Base-by-base conservation (phyloP, 1,140 invertebrate genomes). In the Lepidostoma basale region DNA sequence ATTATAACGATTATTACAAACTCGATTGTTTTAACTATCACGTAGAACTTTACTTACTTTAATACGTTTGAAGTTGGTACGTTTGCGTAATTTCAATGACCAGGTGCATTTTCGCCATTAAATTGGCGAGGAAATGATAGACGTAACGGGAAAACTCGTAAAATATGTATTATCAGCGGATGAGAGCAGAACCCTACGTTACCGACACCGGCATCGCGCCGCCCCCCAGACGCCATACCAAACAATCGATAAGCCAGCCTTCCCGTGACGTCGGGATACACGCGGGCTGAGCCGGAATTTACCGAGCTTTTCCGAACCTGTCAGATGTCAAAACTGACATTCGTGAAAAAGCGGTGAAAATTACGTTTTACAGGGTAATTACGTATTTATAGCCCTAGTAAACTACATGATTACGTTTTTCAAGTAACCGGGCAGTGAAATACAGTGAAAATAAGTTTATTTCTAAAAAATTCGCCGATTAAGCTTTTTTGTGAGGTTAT, bases 301-400 rank as follows among this genome's bases (percentile, higher is more conserved):
- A 12, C 67, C 67, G 67, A 69, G 5, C 26, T 6, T 12, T 20
- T 9, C 28, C 63, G 59, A 69, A 30, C 14, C 56, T 36, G 68
- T 54, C 71, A 73, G 71, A 68, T 73, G 71, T 73, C 71, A 73
- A 73, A 73, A 62, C 63, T 73, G 71, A 73, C 71, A 69, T 67
- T 67, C 63, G 45, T 39, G 45, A 65, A 45, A 68, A 66, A 66
- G 62, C 62, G 44, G 62, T 52, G 62, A 52, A 64, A 64, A 52
- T 36, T 39, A 18, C 33, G 28, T 49, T 40, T 60, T 60, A n/a
- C 26, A 28, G 52, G 30, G 18, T 56, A 56, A 22, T 47, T 47
- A 22, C 44, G 8, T 22, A 22, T 47, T 20, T 47, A 22, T 47
- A 18, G 20, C 44, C 9, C 10, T 6, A 22, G 8, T 22, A 18